Evolutionary conservation across 2,797 vertebrate genomes (phyloP), one percentile per base, ranked within the genome.

Genomic region (Brotogeris chrysoptera): DNA sequence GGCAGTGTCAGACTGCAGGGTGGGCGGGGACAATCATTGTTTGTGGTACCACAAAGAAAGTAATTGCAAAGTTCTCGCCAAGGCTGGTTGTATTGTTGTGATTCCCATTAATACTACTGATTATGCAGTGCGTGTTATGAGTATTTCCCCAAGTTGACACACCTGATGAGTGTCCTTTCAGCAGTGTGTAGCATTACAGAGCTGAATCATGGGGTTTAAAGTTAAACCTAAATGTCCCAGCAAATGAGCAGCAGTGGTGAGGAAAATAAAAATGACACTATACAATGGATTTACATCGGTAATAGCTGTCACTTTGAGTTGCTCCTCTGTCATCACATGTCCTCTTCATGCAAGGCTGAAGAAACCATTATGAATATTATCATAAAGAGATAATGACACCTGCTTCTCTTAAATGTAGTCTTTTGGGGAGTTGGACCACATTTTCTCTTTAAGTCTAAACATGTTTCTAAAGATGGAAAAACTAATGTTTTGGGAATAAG

Each of bases 281-380:
- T 70, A 5, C 84, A 92, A 80, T 92, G 71, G 78, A 82, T 92
- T 92, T 88, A 71, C 41, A 38, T 60, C 73, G 57, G 28, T 93
- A 86, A 71, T 64, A 90, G 23, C 87, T 86, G 90, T 91, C 86
- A 88, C n/a, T 84, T 84, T 43, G 68, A 77, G 60, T 36, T 84
- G 30, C 21, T 88, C 13, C 84, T 57, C 52, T 88, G 73, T 84
- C 80, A 84, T 92, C 38, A 44, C n/a, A 13, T 46, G 15, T 90
- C 53, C 39, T 80, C 20, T 70, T 90, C 59, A 86, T 39, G 66
- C 60, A 86, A 70, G 66, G 64, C 64, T 86, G 44, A 17, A 41
- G 14, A 95, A 88, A 55, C 44, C 41, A 47, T 84, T 66, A 74
- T 30, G 39, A 65, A 50, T 66, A 34, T 60, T 85, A 69, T 71